Base-by-base conservation (phyloP, 1,140 invertebrate genomes). In the Phenacoccus solenopsis region DNA sequence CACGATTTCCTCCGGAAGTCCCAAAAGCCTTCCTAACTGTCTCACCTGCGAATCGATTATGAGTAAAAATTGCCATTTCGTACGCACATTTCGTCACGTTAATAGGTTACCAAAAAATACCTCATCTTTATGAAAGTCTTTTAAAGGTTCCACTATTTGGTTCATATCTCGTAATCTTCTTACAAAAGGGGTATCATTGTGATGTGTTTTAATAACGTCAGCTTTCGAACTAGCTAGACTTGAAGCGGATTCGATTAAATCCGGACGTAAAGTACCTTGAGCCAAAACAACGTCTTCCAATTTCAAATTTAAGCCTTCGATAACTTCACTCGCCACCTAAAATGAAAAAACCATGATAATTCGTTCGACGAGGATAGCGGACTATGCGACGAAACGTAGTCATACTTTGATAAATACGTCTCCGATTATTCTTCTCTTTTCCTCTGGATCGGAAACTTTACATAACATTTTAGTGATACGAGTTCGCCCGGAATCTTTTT, bases 71-170 rank as follows among this genome's bases (percentile, higher is more conserved):
- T 9, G 9, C n/a, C n/a, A 10, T 38, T 38, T 10, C 35, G n/a
- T 38, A 38, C n/a, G 9, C 9, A 38, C 9, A 38, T 38, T 9
- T 9, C 9, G 9, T 38, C 35, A 9, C 9, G n/a, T 10, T 38
- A 10, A n/a, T 61, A 56, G 28, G 7, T n/a, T 24, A 32, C 21
- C n/a, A n/a, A n/a, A n/a, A 30, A 72, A 70, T 68, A 98, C 97
- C 84, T 99, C 98, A 80, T 99, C 97, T 82, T 99, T 99, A 78
- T 99, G 97, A 78, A 99, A 99, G 81, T 99, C 97, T 81, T 90
- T 92, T 13, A 99, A 82, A n/a, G 97, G 97, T 81, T 99, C 97
- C 22, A 99, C 89, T 16, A 99, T 94, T 71, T 91, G 83, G 13
- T 92, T 95, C 75, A 90, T 81, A 73, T 86, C 84, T 71, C 97